These are phyloP conservation scores for Chloropsis cyanopogon DNA, from an alignment of 2,113 vertebrate species.

Conservation along the genomic window DNA sequence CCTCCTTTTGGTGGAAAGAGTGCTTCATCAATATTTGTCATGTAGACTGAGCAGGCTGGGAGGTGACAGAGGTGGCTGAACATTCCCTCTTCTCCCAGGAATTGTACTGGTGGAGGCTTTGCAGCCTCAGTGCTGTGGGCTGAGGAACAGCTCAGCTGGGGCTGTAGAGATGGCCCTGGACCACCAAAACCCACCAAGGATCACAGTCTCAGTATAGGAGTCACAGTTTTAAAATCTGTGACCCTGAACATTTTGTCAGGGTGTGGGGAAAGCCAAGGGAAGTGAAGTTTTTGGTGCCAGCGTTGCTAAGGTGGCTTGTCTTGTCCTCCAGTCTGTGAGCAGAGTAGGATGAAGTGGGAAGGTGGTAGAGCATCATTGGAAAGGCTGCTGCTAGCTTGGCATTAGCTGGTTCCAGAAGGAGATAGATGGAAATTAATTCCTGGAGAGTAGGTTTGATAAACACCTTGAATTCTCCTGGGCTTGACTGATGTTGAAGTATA, in stretches of 20 bases:
- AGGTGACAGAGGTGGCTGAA: background rate
- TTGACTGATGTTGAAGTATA: background rate
- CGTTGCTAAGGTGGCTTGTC: background rate
- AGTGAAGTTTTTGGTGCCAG: background rate
- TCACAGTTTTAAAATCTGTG: background rate
- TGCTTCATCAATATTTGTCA: background rate
- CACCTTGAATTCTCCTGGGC: background rate
- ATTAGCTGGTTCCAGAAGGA: background rate
- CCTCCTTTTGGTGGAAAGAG: background rate
- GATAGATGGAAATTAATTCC: background rate
- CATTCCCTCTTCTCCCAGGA: background rate
- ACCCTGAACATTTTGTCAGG: background rate
- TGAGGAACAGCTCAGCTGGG: background rate
- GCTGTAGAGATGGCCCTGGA: background rate
- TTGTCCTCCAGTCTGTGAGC: background rate
- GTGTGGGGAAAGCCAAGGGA: background rate
- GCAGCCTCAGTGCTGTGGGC: background rate
- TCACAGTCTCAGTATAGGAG: accelerated
- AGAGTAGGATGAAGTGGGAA: background rate
- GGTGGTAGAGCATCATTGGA: background rate
- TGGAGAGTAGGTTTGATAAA: background rate
- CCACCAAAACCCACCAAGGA: background rate
- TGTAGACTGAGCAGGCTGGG: background rate
- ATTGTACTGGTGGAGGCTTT: background rate
- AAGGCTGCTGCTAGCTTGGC: background rate